These are phyloP conservation scores for Apamea anceps DNA, from an alignment of 2,888 invertebrate genomes.

Conservation along the genomic window DNA sequence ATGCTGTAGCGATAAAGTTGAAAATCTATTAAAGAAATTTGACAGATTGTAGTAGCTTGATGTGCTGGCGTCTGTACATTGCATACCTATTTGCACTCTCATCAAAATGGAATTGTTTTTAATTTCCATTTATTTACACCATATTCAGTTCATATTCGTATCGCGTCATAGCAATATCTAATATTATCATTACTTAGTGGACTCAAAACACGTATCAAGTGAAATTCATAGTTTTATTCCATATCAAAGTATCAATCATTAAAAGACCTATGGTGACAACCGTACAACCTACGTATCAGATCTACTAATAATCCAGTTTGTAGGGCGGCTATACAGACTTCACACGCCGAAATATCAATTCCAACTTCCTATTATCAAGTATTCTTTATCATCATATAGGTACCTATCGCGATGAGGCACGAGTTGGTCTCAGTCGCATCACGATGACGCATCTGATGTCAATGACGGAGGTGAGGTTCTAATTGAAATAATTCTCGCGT, in stretches of 20 bases:
- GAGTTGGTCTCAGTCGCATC: conserved; percentile 35
- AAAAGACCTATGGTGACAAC: background rate
- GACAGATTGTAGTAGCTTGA: too few relatives aligned
- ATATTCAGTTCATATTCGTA: background rate
- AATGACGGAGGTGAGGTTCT: conserved; percentile 18
- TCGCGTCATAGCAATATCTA: background rate
- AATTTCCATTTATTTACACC: background rate
- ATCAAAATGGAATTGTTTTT: background rate
- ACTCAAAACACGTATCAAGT: background rate
- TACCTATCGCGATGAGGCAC: background rate
- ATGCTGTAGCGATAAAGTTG: too few relatives aligned
- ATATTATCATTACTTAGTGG: background rate
- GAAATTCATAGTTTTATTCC: background rate
- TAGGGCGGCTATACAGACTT: too few relatives aligned
- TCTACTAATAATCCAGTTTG: background rate
- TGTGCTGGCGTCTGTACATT: too few relatives aligned
- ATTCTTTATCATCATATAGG: background rate
- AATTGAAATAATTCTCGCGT: conserved; percentile 39
- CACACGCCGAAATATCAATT: conserved; percentile 4
- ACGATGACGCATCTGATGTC: conserved; percentile 30
- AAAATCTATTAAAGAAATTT: too few relatives aligned
- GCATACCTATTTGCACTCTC: too few relatives aligned
- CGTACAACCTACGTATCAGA: background rate
- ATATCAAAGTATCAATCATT: background rate
- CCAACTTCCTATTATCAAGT: background rate